Percentiles rank a stretch among this genome's conserved stretches.
Conservation (phyloP, 2,888 invertebrate genomes). For the Acanthosoma haemorrhoidale region DNA sequence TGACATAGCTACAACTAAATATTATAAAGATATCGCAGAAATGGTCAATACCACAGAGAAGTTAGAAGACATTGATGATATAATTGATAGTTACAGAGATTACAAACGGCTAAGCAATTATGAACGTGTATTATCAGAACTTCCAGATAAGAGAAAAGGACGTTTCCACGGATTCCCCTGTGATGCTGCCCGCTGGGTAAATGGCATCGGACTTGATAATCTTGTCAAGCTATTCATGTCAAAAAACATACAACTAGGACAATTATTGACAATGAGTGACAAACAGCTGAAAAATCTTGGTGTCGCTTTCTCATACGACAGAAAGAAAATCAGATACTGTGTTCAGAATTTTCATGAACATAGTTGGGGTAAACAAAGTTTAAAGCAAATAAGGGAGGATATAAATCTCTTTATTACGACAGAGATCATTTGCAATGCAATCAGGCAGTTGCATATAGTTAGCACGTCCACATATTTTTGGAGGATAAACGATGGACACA, state of each 20-base stretch:
- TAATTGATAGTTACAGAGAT: not conserved
- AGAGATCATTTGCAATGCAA: slow-evolving; percentile 29
- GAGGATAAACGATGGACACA: slow-evolving; percentile 13
- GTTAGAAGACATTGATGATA: not conserved
- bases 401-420: slow-evolving; percentile 11
- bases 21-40: slow-evolving; percentile 35
- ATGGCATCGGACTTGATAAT: slow-evolving; percentile 32
- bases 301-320: slow-evolving; percentile 36
- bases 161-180: slow-evolving; percentile 36
- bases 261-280: slow-evolving; percentile 38
- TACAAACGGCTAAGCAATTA: not conserved
- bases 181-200: slow-evolving; percentile 33
- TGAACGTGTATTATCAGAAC: slow-evolving; percentile 21
- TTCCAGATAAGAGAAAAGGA: slow-evolving; percentile 31
- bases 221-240: slow-evolving; percentile 28
- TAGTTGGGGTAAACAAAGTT: slow-evolving; percentile 36
- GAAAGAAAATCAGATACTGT: slow-evolving; percentile 32
- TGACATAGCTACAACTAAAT: slow-evolving; percentile 35
- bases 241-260: slow-evolving; percentile 36
- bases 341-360: slow-evolving; percentile 38
- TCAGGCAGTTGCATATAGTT: slow-evolving; percentile 35
- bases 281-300: slow-evolving; percentile 36
- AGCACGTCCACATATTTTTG: slow-evolving; percentile 32
- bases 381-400: slow-evolving; percentile 27
- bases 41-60: slow-evolving; percentile 33